phyloP scores from a whole-genome alignment of 2,888 invertebrate genomes.

The Melanostoma scalare region DNA sequence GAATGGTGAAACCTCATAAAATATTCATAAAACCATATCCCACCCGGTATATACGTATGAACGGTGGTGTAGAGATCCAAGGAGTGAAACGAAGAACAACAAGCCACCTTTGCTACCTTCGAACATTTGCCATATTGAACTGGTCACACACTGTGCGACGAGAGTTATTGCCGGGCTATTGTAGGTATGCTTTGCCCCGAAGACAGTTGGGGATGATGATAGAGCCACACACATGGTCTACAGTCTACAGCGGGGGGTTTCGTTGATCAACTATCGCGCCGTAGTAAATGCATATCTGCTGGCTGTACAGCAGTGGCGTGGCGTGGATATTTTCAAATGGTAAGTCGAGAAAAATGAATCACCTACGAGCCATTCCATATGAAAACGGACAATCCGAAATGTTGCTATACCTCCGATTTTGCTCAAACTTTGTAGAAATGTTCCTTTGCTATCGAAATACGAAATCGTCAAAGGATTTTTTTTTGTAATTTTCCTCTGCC shows the following conservation, averaged over 20 bases:
- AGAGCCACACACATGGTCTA: conserved; percentile 66
- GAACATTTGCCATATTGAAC: conserved; percentile 69
- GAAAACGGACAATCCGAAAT: too few species aligned
- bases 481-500: too few species aligned
- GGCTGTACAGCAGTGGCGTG: too few species aligned
- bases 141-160: conserved; percentile 68
- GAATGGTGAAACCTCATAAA: conserved; percentile 69
- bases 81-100: conserved; percentile 38
- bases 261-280: conserved; percentile 36
- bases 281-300: conserved; percentile 50
- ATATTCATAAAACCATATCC: conserved; percentile 71
- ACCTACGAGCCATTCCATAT: too few species aligned
- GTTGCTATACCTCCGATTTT: too few species aligned
- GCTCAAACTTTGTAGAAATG: too few species aligned
- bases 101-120: conserved; percentile 56
- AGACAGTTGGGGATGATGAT: conserved; percentile 46
- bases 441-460: too few species aligned
- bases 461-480: too few species aligned
- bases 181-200: conserved; percentile 29
- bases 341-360: too few species aligned
- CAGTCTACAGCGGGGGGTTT: conserved; percentile 44
- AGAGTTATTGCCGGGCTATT: conserved; percentile 33
- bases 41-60: conserved; percentile 13
- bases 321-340: too few species aligned
- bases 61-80: conserved; percentile 15